phyloP scores from a whole-genome alignment of 2,113 vertebrate genomes.

The Tachycineta bicolor region DNA sequence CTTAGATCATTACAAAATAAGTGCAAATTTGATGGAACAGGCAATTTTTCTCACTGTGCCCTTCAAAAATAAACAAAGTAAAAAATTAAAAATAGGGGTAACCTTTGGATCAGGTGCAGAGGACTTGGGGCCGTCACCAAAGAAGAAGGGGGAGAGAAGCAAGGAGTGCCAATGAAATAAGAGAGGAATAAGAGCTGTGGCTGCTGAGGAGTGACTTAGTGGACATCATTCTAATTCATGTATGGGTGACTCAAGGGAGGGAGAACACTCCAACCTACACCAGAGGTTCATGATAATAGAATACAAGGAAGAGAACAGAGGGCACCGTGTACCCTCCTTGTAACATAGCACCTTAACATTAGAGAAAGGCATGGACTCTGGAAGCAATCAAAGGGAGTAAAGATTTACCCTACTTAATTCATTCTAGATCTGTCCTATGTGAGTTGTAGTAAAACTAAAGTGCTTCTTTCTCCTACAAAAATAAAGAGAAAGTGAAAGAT shows the following conservation, averaged over 20 bases:
- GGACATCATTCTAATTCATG: neutral
- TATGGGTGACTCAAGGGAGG: neutral
- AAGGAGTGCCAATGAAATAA: neutral
- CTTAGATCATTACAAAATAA: neutral
- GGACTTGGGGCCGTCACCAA: neutral
- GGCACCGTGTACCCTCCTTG: neutral
- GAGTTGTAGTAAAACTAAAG: neutral
- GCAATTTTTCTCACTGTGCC: neutral
- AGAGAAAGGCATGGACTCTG: neutral
- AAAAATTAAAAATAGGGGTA: neutral
- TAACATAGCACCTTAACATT: neutral
- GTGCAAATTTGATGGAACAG: neutral
- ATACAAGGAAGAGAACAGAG: neutral
- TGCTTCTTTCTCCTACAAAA: neutral
- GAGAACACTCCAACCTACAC: neutral
- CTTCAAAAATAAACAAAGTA: neutral
- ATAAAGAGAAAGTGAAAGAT: neutral
- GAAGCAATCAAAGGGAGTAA: neutral
- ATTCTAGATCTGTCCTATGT: neutral
- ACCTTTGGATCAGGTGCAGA: neutral
- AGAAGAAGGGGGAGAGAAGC: neutral
- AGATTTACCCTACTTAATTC: neutral
- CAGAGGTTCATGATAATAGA: neutral
- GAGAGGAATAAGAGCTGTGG: neutral
- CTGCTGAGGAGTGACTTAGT: rapidly evolving